These are phyloP conservation scores for Batillaria attramentaria DNA, from an alignment of 1,140 invertebrate genomes.

Conservation along the genomic window DNA sequence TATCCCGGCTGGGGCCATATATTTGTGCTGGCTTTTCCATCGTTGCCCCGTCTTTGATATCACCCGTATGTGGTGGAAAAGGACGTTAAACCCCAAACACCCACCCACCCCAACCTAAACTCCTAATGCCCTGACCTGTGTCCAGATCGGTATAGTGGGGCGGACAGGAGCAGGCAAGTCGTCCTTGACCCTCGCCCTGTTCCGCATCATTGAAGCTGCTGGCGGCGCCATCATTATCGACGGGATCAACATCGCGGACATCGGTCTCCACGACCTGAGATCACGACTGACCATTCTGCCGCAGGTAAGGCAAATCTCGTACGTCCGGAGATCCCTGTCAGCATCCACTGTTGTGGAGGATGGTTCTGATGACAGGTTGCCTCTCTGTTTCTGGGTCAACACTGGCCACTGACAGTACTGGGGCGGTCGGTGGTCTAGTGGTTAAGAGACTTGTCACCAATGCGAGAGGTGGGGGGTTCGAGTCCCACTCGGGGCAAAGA, in stretches of 20 bases:
- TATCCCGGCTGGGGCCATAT: too few relatives aligned
- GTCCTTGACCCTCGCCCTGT: slow-evolving; percentile 80
- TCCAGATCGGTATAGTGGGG: slow-evolving; percentile 75
- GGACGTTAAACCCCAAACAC: too few relatives aligned
- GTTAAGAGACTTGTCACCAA: too few relatives aligned
- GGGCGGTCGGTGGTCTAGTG: too few relatives aligned
- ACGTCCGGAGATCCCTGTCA: background rate
- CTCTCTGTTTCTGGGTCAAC: slow-evolving; percentile 52
- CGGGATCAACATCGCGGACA: slow-evolving; percentile 51
- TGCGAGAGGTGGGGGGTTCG: too few relatives aligned
- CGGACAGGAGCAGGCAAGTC: slow-evolving; percentile 74
- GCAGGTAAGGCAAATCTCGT: slow-evolving; percentile 67
- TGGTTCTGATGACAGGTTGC: background rate
- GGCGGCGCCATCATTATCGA: slow-evolving; percentile 55
- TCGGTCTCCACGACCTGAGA: slow-evolving; percentile 73
- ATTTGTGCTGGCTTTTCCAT: too few relatives aligned
- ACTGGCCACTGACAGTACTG: slow-evolving; percentile 20
- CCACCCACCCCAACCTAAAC: too few relatives aligned
- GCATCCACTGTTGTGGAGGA: background rate
- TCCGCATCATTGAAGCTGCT: slow-evolving; percentile 81
- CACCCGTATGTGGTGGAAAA: too few relatives aligned
- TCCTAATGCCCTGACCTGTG: background rate
- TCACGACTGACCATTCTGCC: slow-evolving; percentile 74
- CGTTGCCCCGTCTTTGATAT: too few relatives aligned
- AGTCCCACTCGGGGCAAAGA: too few relatives aligned